Evolutionary conservation across 2,113 vertebrate species (phyloP).

Genomic region (Gymnogyps californianus): DNA sequence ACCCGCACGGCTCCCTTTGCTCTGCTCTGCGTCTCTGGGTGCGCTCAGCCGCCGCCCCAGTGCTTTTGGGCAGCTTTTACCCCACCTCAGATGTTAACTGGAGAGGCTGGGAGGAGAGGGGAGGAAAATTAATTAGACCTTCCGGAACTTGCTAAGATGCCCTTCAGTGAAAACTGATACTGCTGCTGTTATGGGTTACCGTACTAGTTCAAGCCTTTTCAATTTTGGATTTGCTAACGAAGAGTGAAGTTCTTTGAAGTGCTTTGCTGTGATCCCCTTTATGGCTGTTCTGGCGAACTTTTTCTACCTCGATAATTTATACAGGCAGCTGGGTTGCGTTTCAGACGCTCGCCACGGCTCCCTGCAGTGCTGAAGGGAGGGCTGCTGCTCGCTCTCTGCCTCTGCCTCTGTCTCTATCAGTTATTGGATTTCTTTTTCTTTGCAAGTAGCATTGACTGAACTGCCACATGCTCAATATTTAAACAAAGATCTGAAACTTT

Average conservation of each 20-base stretch:
- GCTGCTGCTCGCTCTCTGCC: not conserved
- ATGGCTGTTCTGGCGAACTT: not conserved
- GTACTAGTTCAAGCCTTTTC: not conserved
- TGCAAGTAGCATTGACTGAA: not conserved
- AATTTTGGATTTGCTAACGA: not conserved
- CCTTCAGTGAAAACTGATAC: not conserved
- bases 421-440: not conserved
- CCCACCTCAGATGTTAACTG: rapidly evolving
- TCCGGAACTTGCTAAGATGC: too few species aligned
- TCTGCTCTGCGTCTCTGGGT: not conserved
- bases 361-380: rapidly evolving
- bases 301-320: too few species aligned
- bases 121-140: not conserved
- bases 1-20: not conserved
- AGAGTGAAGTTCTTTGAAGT: not conserved
- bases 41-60: not conserved
- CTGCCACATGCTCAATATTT: not conserved
- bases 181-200: too few species aligned
- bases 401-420: too few species aligned
- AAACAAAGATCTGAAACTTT: not conserved
- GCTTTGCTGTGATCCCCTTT: not conserved
- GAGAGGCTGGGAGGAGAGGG: not conserved
- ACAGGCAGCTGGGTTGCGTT: rapidly evolving
- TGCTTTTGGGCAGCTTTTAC: not conserved
- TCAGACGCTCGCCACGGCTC: not conserved